These are phyloP conservation scores for Helicolenus hilgendorfi DNA, from an alignment of 2,797 vertebrate genomes.

Conservation along the genomic window DNA sequence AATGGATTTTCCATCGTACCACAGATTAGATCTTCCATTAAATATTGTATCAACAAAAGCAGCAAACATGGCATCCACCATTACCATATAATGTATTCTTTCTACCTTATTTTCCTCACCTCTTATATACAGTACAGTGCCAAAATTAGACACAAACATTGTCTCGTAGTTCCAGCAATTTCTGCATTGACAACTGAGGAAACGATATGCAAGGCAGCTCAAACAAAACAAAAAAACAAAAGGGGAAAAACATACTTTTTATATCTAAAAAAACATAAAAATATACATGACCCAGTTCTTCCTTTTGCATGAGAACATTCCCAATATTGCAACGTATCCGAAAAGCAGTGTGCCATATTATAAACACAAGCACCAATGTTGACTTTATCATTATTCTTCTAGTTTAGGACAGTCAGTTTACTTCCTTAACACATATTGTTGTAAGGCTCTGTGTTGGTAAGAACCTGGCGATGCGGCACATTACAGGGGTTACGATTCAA, in stretches of 20 bases:
- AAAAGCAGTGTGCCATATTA: conserved; percentile 13
- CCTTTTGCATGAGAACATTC: conserved; percentile 5
- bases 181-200: conserved; percentile 19
- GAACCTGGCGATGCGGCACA: not conserved
- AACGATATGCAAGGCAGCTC: not conserved
- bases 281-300: conserved; percentile 57
- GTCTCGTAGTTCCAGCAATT: conserved; percentile 13
- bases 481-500: not conserved
- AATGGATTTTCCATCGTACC: not conserved
- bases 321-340: not conserved
- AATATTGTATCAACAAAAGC: not conserved
- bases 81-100: not conserved
- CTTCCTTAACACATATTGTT: not conserved
- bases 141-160: conserved; percentile 5
- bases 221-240: conserved; percentile 5
- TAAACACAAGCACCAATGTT: not conserved
- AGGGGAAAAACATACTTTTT: not conserved
- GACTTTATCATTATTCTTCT: not conserved
- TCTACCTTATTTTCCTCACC: not conserved
- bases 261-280: conserved; percentile 13
- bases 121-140: not conserved
- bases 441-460: not conserved
- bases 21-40: not conserved
- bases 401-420: not conserved
- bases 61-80: not conserved